Percentiles rank a stretch among this genome's conserved stretches.
Evolutionary conservation across 2,797 vertebrate genomes (phyloP).

Genomic region (Oryzias sinensis): DNA sequence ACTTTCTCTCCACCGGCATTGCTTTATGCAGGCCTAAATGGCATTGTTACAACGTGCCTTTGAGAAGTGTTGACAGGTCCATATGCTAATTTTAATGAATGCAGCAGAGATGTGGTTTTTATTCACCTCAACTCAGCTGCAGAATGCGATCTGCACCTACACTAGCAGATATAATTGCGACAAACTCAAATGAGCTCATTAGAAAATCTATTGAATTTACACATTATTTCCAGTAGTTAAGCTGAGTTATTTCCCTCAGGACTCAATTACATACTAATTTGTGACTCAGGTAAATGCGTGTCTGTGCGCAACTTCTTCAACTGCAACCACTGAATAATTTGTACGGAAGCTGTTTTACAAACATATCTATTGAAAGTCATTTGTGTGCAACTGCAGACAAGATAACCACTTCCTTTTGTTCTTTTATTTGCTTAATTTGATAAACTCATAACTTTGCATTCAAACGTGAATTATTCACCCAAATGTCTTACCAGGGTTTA

Average conservation of each 20-base stretch:
- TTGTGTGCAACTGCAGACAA: slow-evolving; percentile 50
- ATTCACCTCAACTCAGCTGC: slow-evolving; percentile 87
- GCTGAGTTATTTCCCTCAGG: slow-evolving; percentile 93
- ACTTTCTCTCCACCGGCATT: slow-evolving; percentile 90
- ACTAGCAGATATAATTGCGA: slow-evolving; percentile 93
- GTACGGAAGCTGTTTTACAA: slow-evolving; percentile 74
- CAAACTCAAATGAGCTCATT: slow-evolving; percentile 95
- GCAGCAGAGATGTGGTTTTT: slow-evolving; percentile 81
- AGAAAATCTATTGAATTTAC: slow-evolving; percentile 94
- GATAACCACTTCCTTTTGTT: slow-evolving; percentile 68
- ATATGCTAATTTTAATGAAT: slow-evolving; percentile 99
- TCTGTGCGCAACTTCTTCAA: slow-evolving; percentile 74
- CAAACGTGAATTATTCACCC: slow-evolving; percentile 57
- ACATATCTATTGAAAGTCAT: slow-evolving; percentile 71
- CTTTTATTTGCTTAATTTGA: slow-evolving; percentile 71
- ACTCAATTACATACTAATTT: slow-evolving; percentile 98
- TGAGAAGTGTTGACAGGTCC: slow-evolving; percentile 98
- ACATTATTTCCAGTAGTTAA: slow-evolving; percentile 98
- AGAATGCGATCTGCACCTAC: slow-evolving; percentile 88
- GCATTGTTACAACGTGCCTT: slow-evolving; percentile 94
- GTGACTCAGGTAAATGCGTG: slow-evolving; percentile 90
- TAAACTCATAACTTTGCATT: slow-evolving; percentile 67
- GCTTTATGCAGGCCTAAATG: slow-evolving; percentile 97
- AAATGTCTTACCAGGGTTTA: slow-evolving; percentile 49
- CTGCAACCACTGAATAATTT: slow-evolving; percentile 78